Base-by-base conservation (phyloP, 2,113 vertebrate genomes). In the Heteronetta atricapilla region DNA sequence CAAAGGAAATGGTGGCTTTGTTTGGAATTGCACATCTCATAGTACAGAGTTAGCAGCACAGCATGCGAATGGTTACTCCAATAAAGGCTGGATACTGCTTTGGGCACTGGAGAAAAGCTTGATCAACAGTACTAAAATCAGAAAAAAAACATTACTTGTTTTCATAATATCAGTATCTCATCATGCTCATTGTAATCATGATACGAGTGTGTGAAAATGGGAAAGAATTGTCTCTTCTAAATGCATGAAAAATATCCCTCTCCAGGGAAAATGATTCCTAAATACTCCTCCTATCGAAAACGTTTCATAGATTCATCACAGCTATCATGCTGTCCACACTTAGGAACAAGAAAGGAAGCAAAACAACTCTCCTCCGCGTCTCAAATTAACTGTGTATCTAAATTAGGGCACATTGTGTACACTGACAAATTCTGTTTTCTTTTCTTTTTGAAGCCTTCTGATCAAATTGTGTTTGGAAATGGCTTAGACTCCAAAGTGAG, bases 61-160 rank as follows among this genome's bases (percentile, higher is more conserved):
- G 21, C 33, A 31, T 21, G 12, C 6, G 52, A 12, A 21, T 11
- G 29, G 16, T 20, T 44, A 5, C 6, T 59, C 13, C 62, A 66
- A 1, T 0, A 1, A 42, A 62, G n/a, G 23, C 2, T 70, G 44
- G 16, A 23, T 52, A 15, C 7, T 52, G 8, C 15, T 60, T 13
- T 1, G 4, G n/a, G 23, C 46, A 52, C 46, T 34, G 33, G 8
- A 75, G 38, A 66, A 56, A 52, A 69, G 9, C 44, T 76, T 52
- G 11, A 19, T 2, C 1, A 4, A 53, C 50, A 60, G 8, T 34
- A 13, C 13, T 36, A 3, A 83, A 59, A 38, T 6, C 34, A 55
- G 63, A n/a, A 44, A 10, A 83, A 59, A 83, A 59, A 4, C 44
- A 20, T 33, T 26, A 21, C 59, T 48, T 72, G 11, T 58, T 90